Evolutionary conservation across 1,140 invertebrate genomes (phyloP).

Genomic region (Calosoma granatense): DNA sequence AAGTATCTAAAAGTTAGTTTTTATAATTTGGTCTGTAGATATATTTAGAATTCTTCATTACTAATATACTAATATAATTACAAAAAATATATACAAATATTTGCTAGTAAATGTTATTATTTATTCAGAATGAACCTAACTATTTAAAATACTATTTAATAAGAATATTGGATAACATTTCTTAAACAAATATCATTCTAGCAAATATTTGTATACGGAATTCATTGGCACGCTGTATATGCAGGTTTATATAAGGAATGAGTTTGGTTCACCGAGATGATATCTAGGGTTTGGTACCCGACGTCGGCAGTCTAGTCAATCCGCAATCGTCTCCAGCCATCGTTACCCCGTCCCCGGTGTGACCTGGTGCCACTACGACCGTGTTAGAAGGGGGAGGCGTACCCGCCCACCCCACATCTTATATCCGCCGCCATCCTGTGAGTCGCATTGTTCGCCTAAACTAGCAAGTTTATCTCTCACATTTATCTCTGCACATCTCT

Average conservation of each 20-base stretch:
- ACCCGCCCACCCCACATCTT: not conserved
- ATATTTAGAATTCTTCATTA: no score
- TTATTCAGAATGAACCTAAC: no score
- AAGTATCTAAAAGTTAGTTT: no score
- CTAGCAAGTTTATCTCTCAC: constrained; percentile 2
- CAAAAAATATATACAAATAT: no score
- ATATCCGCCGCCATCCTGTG: not conserved
- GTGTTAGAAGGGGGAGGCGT: not conserved
- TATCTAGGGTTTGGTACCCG: not conserved
- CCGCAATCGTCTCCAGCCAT: constrained; percentile 5
- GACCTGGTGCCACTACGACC: not conserved
- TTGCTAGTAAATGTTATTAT: no score
- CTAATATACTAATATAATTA: no score
- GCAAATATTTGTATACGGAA: no score
- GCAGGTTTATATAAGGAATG: not conserved
- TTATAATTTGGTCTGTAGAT: no score
- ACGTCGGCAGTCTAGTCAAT: not conserved
- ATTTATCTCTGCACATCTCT: constrained; percentile 6
- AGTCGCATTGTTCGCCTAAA: constrained; percentile 4
- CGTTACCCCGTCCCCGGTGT: not conserved
- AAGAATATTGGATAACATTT: no score
- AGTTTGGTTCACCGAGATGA: constrained; percentile 6
- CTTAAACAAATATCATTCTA: no score
- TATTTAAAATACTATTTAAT: no score
- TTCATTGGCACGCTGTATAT: not conserved